Percentiles rank a stretch among this genome's conserved stretches.
These are phyloP conservation scores for Serranus cabrilla DNA, from an alignment of 2,797 vertebrate genomes.

Conservation along the genomic window DNA sequence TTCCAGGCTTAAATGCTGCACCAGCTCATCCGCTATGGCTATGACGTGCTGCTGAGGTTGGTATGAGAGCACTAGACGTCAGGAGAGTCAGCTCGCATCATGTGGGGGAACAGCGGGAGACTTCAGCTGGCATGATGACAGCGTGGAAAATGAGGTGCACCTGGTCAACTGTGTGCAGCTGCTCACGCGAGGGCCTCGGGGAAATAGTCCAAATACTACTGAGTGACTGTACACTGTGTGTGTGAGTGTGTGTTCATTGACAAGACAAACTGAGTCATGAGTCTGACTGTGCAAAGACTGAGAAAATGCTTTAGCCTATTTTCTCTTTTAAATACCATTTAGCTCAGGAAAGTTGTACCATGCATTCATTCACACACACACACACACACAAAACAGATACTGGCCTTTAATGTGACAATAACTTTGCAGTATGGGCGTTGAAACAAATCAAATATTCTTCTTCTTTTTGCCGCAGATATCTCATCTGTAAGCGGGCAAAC, in stretches of 20 bases:
- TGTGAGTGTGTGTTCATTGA: slow-evolving; percentile 39
- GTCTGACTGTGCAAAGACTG: slow-evolving; percentile 38
- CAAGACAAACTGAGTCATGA: slow-evolving; percentile 52
- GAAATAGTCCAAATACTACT: slow-evolving; percentile 48
- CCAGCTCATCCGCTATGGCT: not conserved
- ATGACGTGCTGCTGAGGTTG: slow-evolving; percentile 16
- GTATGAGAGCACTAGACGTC: slow-evolving; percentile 25
- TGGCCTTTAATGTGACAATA: slow-evolving; percentile 6
- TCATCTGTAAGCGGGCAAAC: slow-evolving; percentile 16
- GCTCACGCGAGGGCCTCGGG: slow-evolving; percentile 54
- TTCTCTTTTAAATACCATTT: slow-evolving; percentile 4
- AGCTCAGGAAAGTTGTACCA: slow-evolving; percentile 11
- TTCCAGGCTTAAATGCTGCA: slow-evolving; percentile 12
- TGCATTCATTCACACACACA: not conserved
- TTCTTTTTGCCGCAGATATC: slow-evolving; percentile 20
- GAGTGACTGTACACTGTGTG: slow-evolving; percentile 38
- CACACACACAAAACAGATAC: not conserved
- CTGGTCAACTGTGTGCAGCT: slow-evolving; percentile 75
- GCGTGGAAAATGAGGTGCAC: slow-evolving; percentile 64
- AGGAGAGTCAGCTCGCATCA: slow-evolving; percentile 52
- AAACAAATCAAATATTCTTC: slow-evolving; percentile 11
- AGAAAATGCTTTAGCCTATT: slow-evolving; percentile 20
- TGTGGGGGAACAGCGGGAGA: slow-evolving; percentile 36
- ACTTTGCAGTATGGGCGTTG: slow-evolving; percentile 18
- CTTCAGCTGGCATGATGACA: slow-evolving; percentile 61